A percentile compares a stretch with the other conserved stretches of the same genome.
These are phyloP conservation scores for Triops longicaudatus DNA, from an alignment of 1,140 invertebrate genomes.

Conservation along the genomic window DNA sequence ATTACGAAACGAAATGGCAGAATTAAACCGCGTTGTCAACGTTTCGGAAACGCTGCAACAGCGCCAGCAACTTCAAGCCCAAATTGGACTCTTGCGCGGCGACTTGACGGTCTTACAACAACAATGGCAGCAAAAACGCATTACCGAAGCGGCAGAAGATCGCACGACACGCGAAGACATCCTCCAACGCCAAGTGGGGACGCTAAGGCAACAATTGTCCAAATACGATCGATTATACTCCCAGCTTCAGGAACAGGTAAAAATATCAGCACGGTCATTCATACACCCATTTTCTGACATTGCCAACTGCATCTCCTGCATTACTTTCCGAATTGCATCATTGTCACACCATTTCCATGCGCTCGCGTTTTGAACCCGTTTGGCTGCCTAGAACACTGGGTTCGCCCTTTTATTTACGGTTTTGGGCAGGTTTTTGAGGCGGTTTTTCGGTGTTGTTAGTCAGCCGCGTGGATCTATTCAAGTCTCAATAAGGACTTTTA, in stretches of 20 bases:
- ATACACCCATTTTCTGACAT: not conserved
- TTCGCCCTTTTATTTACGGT: too few species aligned
- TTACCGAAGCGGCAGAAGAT: conserved; percentile 20
- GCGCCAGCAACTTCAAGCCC: conserved; percentile 20
- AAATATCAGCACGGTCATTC: not conserved
- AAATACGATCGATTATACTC: conserved; percentile 19
- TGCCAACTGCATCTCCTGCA: not conserved
- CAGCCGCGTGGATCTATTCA: not conserved
- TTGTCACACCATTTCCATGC: too few species aligned
- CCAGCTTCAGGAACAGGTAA: conserved; percentile 18
- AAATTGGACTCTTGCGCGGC: conserved; percentile 17
- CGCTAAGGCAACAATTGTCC: conserved; percentile 17
- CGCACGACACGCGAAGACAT: not conserved
- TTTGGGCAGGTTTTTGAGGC: not conserved
- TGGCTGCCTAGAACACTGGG: too few species aligned
- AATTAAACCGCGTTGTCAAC: conserved; percentile 27
- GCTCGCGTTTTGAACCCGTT: too few species aligned
- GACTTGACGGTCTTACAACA: conserved; percentile 17
- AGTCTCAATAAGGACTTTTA: not conserved
- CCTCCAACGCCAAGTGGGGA: conserved; percentile 14
- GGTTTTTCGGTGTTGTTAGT: not conserved
- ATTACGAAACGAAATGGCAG: conserved; percentile 22
- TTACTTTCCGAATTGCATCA: too few species aligned
- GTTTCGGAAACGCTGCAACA: conserved; percentile 23
- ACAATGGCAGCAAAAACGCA: conserved; percentile 14